A percentile compares a stretch with the other conserved stretches of the same genome.
Conservation (phyloP, 1,140 invertebrate species). For the Antheraea mylitta region DNA sequence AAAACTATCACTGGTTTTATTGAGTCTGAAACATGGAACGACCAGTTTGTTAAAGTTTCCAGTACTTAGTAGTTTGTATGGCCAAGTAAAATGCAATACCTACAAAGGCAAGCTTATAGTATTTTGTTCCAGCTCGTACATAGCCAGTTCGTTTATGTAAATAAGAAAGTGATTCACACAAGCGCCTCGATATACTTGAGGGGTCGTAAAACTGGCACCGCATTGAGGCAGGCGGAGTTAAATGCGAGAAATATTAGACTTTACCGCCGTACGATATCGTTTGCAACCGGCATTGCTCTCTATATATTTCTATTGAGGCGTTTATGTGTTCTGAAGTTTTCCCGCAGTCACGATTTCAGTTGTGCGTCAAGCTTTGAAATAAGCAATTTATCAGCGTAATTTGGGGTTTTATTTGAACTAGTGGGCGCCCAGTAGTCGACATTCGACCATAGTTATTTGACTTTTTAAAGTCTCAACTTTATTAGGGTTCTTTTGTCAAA, state of each 20-base stretch:
- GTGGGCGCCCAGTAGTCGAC: no score
- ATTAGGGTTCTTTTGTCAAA: no score
- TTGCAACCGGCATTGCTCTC: constrained; percentile 17
- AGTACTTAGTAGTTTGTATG: constrained; percentile 18
- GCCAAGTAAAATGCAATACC: constrained; percentile 13
- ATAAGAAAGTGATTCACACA: constrained; percentile 32
- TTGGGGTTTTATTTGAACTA: no score
- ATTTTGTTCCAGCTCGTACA: constrained; percentile 8
- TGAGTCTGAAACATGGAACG: no score
- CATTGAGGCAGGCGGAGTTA: constrained; percentile 17
- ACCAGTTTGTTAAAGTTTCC: no score
- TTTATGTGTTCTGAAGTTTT: constrained; percentile 8
- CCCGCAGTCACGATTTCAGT: constrained; percentile 3
- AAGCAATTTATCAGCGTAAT: no score
- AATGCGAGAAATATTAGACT: constrained; percentile 18
- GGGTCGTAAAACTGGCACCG: constrained; percentile 26
- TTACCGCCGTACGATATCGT: constrained; percentile 7
- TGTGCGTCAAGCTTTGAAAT: no score
- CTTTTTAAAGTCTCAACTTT: no score
- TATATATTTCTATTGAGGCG: constrained; percentile 15
- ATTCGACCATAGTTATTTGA: no score
- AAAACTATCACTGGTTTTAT: no score
- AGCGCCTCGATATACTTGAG: constrained; percentile 31
- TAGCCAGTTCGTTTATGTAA: constrained; percentile 34
- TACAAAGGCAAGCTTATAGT: background rate